Evolutionary conservation across 2,888 invertebrate species (phyloP), one percentile per base, ranked within the genome.

Genomic region (Gryllus longicercus): DNA sequence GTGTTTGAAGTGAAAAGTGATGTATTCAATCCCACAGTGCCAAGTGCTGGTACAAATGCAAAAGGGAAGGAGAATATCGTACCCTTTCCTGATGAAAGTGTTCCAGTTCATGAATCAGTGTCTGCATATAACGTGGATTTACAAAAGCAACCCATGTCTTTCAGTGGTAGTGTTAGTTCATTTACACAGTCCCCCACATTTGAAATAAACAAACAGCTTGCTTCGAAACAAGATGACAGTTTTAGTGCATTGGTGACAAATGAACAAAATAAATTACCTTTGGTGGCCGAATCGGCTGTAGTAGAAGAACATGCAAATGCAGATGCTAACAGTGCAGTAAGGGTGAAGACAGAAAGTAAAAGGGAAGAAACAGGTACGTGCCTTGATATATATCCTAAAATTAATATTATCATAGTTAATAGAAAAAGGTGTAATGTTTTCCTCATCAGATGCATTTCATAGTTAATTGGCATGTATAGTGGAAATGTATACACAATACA

Each of bases 81-180:
- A n/a, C n/a, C 63, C 63, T 63, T 63, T 63, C 16, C n/a, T 18
- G 63, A 63, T 4, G n/a, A 63, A 14, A 63, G 63, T n/a, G 14
- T 14, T n/a, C 63, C 63, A 18, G 12, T n/a, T n/a, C n/a, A n/a
- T n/a, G n/a, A 63, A 63, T 63, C 63, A 16, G 63, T 63, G 14
- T 63, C 63, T 18, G 14, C 16, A 1, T 63, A n/a, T 63, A n/a
- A n/a, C 11, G n/a, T 63, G n/a, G 16, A 63, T 18, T n/a, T 63
- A 18, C 63, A 63, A 63, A n/a, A 63, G 63, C 63, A 63, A 63
- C 63, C 63, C 0, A 63, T 63, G 14, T 63, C 63, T 63, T 63
- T 63, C n/a, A n/a, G 16, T 63, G 63, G 63, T 63, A 63, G 63
- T 63, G 63, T 63, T 63, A 63, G n/a, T 63, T 63, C 63, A 63